Percentiles rank a stretch among this genome's conserved stretches.
phyloP scores from a whole-genome alignment of 2,888 invertebrate genomes.

The Himalopsyche japonica region DNA sequence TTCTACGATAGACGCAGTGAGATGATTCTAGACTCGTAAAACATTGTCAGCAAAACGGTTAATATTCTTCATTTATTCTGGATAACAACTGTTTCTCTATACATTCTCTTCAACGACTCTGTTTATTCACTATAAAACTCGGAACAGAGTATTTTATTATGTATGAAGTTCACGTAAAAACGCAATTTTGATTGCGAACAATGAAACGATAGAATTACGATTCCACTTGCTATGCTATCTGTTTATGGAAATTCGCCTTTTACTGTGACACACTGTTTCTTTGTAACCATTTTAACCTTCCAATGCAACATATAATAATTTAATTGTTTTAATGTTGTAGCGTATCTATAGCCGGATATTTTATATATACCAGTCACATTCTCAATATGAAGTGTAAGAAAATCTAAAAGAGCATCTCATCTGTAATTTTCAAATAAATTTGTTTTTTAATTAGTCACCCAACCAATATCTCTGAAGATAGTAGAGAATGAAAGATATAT shows the following conservation, averaged over 20 bases:
- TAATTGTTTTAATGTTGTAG: no score
- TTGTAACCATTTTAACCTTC: neutral
- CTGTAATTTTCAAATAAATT: no score
- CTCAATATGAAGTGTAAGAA: no score
- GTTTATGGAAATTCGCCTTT: neutral
- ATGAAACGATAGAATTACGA: neutral
- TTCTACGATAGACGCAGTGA: neutral
- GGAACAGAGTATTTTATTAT: neutral
- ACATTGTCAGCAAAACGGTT: neutral
- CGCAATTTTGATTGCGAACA: slow-evolving; percentile 11
- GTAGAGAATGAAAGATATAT: no score
- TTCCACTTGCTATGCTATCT: neutral
- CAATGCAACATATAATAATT: no score
- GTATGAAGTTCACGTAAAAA: neutral
- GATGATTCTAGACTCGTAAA: neutral
- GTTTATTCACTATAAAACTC: neutral
- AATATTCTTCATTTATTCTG: neutral
- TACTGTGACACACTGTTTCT: neutral
- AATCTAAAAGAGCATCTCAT: no score
- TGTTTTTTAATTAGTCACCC: no score
- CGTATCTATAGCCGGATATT: no score
- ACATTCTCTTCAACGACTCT: neutral
- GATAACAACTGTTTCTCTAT: neutral
- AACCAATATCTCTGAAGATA: no score
- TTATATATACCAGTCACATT: no score